Base-by-base conservation (phyloP, 30 jellyfish, hydroid and myxozoan species). In the Phacellophora camtschatica region DNA sequence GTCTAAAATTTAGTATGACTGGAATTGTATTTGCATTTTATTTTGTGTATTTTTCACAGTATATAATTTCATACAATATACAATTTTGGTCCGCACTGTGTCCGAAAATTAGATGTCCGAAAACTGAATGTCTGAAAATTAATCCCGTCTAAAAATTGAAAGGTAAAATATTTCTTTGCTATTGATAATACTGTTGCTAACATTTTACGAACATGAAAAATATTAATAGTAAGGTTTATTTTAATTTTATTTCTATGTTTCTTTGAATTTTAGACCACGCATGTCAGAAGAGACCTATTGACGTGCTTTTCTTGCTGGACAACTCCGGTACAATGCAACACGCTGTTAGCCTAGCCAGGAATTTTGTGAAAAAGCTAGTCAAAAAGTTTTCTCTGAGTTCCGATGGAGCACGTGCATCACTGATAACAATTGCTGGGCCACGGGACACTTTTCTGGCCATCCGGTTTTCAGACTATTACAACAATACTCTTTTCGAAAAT, bases 241-340 rank as follows among this genome's bases (percentile, higher is more conserved):
- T n/a, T n/a, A n/a, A n/a, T 19, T 3, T 12, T n/a, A n/a, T 13
- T 31, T 13, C 20, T n/a, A 16, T 30, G 33, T 55, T 28, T n/a
- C 11, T 63, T 24, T 27, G n/a, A n/a, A 25, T 66, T n/a, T 15
- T 11, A 66, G 80, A 10, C 11, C 37, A 39, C 20, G 64, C 32
- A 22, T 73, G 86, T 23, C 74, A 25, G 18, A 15, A 34, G 18
- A 33, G 72, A 31, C 33, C 23, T 13, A 23, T 79, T 35, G 90
- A 79, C 48, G 49, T 79, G 28, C 30, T 65, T 1, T 79, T 79
- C 48, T 19, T 79, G 0, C 1, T 79, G 20, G 90, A 79, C 28
- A 79, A 66, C 36, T 79, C 90, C 31, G 90, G 90, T 18, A 79
- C 90, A 11, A 66, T 79, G 90, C 57, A 65, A 41, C 42, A 62